Evolutionary conservation across 1,140 invertebrate genomes (phyloP).

Genomic region (Drosophila serrata): DNA sequence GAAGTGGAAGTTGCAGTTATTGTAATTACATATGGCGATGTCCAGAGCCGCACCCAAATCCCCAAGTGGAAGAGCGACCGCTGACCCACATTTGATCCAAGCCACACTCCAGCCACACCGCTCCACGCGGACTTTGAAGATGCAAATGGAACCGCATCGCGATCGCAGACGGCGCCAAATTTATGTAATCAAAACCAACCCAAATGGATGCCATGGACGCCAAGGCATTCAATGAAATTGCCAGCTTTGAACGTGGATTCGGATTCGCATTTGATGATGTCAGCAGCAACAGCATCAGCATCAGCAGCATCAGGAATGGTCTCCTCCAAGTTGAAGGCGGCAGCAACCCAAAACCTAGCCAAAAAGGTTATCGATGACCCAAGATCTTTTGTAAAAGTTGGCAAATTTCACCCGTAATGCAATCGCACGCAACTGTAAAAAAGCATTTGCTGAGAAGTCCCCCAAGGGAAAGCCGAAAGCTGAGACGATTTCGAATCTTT

Average conservation of each 20-base stretch:
- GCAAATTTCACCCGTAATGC: constrained; percentile 79
- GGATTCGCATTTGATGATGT: constrained; percentile 72
- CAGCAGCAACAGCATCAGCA: constrained; percentile 42
- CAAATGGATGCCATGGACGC: constrained; percentile 56
- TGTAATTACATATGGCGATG: constrained; percentile 76
- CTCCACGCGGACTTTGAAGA: constrained; percentile 60
- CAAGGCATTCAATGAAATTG: constrained; percentile 65
- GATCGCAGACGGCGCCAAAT: constrained; percentile 67
- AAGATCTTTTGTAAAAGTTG: constrained; percentile 69
- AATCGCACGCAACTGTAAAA: constrained; percentile 73
- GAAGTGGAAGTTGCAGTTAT: constrained; percentile 70
- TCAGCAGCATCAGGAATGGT: not conserved
- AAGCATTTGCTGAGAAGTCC: constrained; percentile 13
- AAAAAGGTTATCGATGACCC: constrained; percentile 76
- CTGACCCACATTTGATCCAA: constrained; percentile 63
- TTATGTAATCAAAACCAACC: constrained; percentile 79
- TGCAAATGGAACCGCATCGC: constrained; percentile 72
- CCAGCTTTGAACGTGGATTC: constrained; percentile 38
- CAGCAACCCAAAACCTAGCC: constrained; percentile 59
- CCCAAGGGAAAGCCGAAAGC: constrained; percentile 64
- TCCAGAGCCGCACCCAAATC: constrained; percentile 55
- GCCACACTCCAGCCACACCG: constrained; percentile 21
- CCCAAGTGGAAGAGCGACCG: constrained; percentile 31
- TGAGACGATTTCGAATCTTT: constrained; percentile 51
- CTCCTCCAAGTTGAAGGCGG: constrained; percentile 29